A percentile compares a stretch with the other conserved stretches of the same genome.
Evolutionary conservation across 1,140 invertebrate genomes (phyloP).

Genomic region (Drosophila funebris): DNA sequence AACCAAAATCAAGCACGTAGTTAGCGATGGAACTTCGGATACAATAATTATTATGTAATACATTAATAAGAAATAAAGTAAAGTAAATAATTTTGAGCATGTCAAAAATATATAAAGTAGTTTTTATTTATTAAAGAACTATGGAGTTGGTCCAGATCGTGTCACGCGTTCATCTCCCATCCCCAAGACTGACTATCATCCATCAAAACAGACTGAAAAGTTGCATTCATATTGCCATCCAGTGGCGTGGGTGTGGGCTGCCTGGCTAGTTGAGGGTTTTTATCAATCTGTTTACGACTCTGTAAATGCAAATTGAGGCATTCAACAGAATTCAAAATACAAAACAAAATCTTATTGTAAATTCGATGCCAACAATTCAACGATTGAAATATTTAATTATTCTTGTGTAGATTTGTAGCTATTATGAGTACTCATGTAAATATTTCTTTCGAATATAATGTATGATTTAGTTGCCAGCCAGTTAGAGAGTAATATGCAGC

Average conservation of each 20-base stretch:
- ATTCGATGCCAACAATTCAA: slow-evolving; percentile 6
- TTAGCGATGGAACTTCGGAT: background rate
- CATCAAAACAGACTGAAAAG: background rate
- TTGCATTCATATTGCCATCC: slow-evolving; percentile 1
- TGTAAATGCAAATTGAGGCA: slow-evolving; percentile 19
- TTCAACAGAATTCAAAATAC: background rate
- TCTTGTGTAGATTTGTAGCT: background rate
- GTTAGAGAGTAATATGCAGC: slow-evolving; percentile 31
- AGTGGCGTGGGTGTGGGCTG: slow-evolving; percentile 2
- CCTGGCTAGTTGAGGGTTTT: slow-evolving; percentile 3
- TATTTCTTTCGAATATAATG: background rate
- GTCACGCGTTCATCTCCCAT: background rate
- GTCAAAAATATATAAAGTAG: too few relatives aligned
- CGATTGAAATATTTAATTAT: slow-evolving; percentile 18
- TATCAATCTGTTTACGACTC: slow-evolving; percentile 20
- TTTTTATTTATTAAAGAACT: too few relatives aligned
- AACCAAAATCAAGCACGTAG: background rate
- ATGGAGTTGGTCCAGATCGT: background rate
- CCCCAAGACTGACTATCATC: background rate
- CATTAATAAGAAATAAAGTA: background rate
- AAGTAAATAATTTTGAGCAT: background rate
- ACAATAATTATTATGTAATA: background rate
- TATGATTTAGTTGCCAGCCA: background rate
- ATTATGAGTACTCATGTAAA: background rate
- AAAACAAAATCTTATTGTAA: slow-evolving; percentile 13